Conservation (phyloP, 2,797 vertebrate genomes). For the Xenopus petersii region DNA sequence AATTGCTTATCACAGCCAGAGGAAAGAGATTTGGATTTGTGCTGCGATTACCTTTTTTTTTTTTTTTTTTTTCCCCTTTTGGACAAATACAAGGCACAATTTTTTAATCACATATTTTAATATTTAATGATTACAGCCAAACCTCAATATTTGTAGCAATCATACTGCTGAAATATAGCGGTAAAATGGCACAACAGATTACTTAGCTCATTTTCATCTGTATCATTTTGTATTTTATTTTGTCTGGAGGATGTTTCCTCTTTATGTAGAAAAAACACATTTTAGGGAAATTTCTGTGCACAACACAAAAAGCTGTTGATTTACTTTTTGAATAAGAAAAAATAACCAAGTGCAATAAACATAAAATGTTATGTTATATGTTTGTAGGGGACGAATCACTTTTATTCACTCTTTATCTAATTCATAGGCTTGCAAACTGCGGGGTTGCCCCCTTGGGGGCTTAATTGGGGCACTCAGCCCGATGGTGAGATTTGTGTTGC, state of each 20-base stretch:
- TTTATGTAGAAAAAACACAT: neutral
- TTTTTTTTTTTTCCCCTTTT: neutral
- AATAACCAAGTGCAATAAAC: neutral
- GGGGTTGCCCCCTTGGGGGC: too few relatives aligned
- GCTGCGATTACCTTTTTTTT: slow-evolving; percentile 7
- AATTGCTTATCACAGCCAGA: neutral
- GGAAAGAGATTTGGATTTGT: neutral
- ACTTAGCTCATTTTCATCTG: slow-evolving; percentile 2
- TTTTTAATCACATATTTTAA: slow-evolving; percentile 37
- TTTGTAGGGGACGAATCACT: too few relatives aligned
- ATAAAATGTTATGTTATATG: neutral
- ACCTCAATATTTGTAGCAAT: slow-evolving; percentile 22
- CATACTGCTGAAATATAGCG: slow-evolving; percentile 19
- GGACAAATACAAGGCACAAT: slow-evolving; percentile 35
- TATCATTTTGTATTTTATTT: slow-evolving; percentile 3
- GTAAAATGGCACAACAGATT: slow-evolving; percentile 25
- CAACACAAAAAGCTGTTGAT: neutral
- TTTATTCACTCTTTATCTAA: too few relatives aligned
- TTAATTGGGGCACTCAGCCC: too few relatives aligned
- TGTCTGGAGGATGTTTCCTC: neutral
- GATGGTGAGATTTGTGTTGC: too few relatives aligned
- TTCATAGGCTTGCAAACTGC: too few relatives aligned
- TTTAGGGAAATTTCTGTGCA: neutral
- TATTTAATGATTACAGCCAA: slow-evolving; percentile 16
- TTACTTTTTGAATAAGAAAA: neutral